Base-by-base conservation (phyloP, 64 coral and sea anemone genomes). In the Exaiptasia diaphana region DNA sequence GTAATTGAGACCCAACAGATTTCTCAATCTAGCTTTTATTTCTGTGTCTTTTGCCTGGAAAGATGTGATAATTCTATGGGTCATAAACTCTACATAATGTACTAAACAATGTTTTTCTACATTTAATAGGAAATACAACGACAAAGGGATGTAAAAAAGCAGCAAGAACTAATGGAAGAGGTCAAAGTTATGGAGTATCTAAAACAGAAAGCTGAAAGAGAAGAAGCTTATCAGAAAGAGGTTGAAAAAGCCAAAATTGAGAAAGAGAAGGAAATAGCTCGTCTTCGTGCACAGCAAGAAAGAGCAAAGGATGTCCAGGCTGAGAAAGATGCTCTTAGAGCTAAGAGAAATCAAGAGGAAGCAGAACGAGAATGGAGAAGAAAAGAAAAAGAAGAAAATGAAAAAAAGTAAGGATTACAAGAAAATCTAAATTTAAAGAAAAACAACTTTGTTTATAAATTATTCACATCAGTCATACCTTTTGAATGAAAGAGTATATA, bases 301-400 rank as follows among this genome's bases (percentile, higher is more conserved):
- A 79, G 95, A 71, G 95, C 95, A 8, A 99, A 99, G 69, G 95
- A 99, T 56, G 90, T 92, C 53, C 95, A 99, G 70, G 95, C 95
- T 29, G 95, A 99, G 30, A 99, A 88, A 78, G 93, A 97, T 80
- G 93, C 93, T 20, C 64, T 97, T 4, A 86, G 93, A 85, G 93
- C 93, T 21, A 97, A 97, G 28, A 53, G 93, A 74, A 97, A 97
- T 34, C 93, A 97, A 74, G 93, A 97, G 23, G 93, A 97, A 60
- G 93, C 93, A 36, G 93, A 97, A 46, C 46, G 93, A 22, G 88
- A 97, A 49, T 97, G 93, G 93, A 91, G 93, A 62, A 82, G 35
- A 50, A 97, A 97, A 64, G 88, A 97, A 27, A 97, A 85, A 41
- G 89, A 91, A 34, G 93, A 97, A 23, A 88, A 78, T 13, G 93